Base-by-base conservation (phyloP, 2,113 vertebrate genomes). In the Nyctereutes procyonoides region DNA sequence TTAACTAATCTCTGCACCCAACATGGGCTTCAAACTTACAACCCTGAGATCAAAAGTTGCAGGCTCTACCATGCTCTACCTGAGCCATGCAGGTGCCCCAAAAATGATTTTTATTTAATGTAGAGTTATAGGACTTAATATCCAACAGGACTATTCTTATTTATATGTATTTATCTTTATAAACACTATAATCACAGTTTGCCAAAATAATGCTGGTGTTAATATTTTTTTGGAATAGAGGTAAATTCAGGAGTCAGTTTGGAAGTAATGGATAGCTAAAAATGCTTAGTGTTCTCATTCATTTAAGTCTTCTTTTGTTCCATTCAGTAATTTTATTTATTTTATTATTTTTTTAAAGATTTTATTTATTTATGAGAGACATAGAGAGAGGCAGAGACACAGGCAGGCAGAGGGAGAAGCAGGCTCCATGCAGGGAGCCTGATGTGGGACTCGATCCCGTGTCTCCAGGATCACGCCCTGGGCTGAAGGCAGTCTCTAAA, bases 231-330 rank as follows among this genome's bases (percentile, higher is more conserved):
- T 65, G 22, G 35, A 95, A 73, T 65, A 86, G 32, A 79, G 30
- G 58, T 86, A 95, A 95, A 95, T 84, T 93, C 35, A 93, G 26
- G 82, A 55, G 53, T 92, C 67, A 89, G 95, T 81, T 90, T 53
- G 38, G 35, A 51, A 71, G 81, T 84, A 90, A 90, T 0, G 62
- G 9, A n/a, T 53, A 67, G 32, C 22, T 79, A 84, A 95, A 94
- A 96, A 90, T 88, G 38, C 28, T 62, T 83, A 80, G 16, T 86
- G 69, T 83, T 20, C 1, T 48, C 5, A 67, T 32, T 38, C 35
- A 62, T 80, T 69, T 85, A 95, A 74, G 63, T 95, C 63, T 20
- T 56, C 38, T 80, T 93, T 86, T 85, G 80, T 38, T 16, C 32
- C 53, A 55, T 84, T 92, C 43, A 56, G 55, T 88, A 71, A 88